Base-by-base conservation (phyloP, 2,888 invertebrate genomes). In the Peribatodes rhomboidaria region DNA sequence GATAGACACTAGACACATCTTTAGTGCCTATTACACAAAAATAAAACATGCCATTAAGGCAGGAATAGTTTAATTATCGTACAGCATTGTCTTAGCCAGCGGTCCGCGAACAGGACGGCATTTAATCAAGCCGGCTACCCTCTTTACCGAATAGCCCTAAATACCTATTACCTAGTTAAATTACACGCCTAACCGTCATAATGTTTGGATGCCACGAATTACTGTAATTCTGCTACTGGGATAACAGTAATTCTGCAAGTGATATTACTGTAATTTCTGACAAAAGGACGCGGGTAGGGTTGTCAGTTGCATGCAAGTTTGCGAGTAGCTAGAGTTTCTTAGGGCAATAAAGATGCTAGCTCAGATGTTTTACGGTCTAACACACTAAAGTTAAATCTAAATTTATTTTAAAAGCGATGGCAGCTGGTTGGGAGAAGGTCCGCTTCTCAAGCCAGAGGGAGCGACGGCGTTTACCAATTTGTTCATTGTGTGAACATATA, bases 241-340 rank as follows among this genome's bases (percentile, higher is more conserved):
- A 71, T 71, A 67, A 65, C 67, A 61, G 65, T 69, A 69, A 71
- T 69, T 71, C 67, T 67, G 63, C 66, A 59, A 68, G 68, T 67
- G 67, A 59, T 60, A 67, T 67, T 67, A 60, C 67, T 57, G 67
- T 67, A 67, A 67, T 67, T 62, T 67, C 67, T 72, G 44, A 70
- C 66, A 68, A 69, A 65, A 67, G 70, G 71, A 67, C 67, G 63
- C 10, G n/a, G n/a, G 59, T 52, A 65, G 65, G 65, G 65, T 33
- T 65, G 60, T 10, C 64, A 16, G 6, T 16, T 37, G 18, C 46
- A 18, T 35, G 18, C 13, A 35, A 14, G 18, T 37, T 47, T 8
- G 6, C 27, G 27, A 27, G 27, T 27, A 4, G 27, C 27, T 6
- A 2, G 27, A 27, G 27, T 2, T 27, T 4, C 6, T 27, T 4